Evolutionary conservation across 2,797 vertebrate genomes (phyloP), one percentile per base, ranked within the genome.

Genomic region (Sebastes steindachneri): DNA sequence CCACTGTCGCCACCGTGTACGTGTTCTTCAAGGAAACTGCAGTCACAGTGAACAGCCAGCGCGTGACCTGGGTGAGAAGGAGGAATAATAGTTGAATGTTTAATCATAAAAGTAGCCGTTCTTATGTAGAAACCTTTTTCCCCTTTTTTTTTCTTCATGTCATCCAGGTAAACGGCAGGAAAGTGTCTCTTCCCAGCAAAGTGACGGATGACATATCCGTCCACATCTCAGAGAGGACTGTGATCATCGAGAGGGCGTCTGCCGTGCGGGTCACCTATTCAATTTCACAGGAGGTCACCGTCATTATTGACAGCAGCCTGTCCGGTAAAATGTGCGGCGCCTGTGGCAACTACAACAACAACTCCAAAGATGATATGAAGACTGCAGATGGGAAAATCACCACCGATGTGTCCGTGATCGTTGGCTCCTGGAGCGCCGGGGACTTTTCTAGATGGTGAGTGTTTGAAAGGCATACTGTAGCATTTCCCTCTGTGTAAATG

Each of bases 381-480:
- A 75, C 81, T 1, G 86, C 93, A 55, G 73, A 89, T 57, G 93
- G 91, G 26, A 89, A 86, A 72, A 74, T 77, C 25, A 72, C 86
- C 33, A 58, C 73, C 1, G 80, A 88, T 19, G 69, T 95, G 41
- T 68, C 87, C 7, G 82, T 77, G 63, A 74, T 93, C 12, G 4
- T 96, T 45, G 51, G 70, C 8, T 95, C 89, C 21, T 97, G 96
- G 96, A 90, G 15, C 11, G 95, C 95, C 0, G 85, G 60, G 23
- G 96, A 97, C 77, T 95, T 97, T 79, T 92, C 93, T 54, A 79
- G 68, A 69, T 97, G 96, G 96, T 97, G 82, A 96, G 95, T 72
- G 9, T 65, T 82, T 55, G 28, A 82, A 75, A 63, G 9, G 9
- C 15, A n/a, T 1, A 4, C 11, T 35, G 2, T 51, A 59, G 48